Base-by-base conservation (phyloP, 2,888 invertebrate genomes). In the Mycogona germanica region DNA sequence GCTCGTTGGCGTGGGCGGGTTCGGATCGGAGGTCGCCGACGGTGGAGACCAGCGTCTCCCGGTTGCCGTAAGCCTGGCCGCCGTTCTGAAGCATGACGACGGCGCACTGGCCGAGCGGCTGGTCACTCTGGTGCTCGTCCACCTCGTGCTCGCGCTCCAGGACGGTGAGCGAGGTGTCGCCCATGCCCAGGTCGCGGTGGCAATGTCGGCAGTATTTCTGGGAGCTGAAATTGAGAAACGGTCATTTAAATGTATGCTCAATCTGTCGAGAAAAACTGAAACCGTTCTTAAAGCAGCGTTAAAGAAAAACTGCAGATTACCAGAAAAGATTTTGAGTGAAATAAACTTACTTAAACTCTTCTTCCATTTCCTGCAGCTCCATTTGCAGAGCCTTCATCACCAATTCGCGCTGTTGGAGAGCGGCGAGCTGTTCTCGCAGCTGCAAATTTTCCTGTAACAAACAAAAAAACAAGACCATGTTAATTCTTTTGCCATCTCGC, bases 371-470 rank as follows among this genome's bases (percentile, higher is more conserved):
- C 12, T 57, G 55, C 21, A 60, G 40, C 44, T 61, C 61, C 45
- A 60, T 56, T 9, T 56, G 59, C 41, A 61, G 53, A 2, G 57
- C 49, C 26, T 57, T 51, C 32, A 58, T 48, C 9, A 46, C 56
- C 14, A 53, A 30, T 45, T 59, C 59, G 42, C 55, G 58, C 17
- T 58, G 60, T n/a, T 53, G 55, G 38, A 61, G 38, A 9, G 55
- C 53, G 6, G 48, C 40, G 21, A 61, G 50, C 49, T 60, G 58
- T 29, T 59, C 59, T 41, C 51, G 56, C 2, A 60, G 44, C 17
- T 55, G 58, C n/a, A 48, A 41, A 49, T 60, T 59, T 38, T 61
- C 61, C 61, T 61, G 55, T 7, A 53, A 53, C n/a, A 40, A 47
- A 19, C 4, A 32, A 45, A 45, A 17, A 6, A n/a, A n/a, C n/a